Percentiles rank a stretch among this genome's conserved stretches.
phyloP scores from a whole-genome alignment of 2,113 vertebrate genomes.

The Poicephalus gulielmi region DNA sequence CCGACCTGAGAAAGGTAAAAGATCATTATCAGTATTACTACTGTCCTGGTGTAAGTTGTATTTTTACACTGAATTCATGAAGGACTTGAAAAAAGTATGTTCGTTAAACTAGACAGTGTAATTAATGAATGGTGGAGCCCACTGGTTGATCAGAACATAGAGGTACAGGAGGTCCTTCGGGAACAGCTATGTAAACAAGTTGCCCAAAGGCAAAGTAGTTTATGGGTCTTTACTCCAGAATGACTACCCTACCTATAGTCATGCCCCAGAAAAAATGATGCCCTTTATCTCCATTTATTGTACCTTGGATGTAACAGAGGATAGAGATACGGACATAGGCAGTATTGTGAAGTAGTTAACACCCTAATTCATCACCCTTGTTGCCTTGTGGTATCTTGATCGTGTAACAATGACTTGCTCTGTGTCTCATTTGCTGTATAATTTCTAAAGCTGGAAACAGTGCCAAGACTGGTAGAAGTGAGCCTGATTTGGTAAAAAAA shows the following conservation, averaged over 20 bases:
- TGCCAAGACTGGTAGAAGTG: background rate
- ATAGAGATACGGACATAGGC: background rate
- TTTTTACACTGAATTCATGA: background rate
- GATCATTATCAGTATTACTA: background rate
- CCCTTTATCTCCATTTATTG: background rate
- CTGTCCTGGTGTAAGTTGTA: background rate
- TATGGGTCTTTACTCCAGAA: background rate
- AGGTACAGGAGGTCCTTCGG: background rate
- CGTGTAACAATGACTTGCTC: background rate
- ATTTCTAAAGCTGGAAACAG: background rate
- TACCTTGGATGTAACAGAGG: background rate
- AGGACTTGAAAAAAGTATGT: background rate
- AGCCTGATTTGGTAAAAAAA: background rate
- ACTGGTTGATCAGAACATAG: background rate
- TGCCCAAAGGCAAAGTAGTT: background rate
- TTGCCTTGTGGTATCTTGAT: background rate
- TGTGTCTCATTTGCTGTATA: background rate
- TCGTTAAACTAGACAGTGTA: background rate
- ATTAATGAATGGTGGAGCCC: background rate
- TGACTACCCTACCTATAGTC: background rate
- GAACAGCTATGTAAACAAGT: background rate
- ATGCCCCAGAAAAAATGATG: background rate
- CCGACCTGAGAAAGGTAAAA: conserved; percentile 91
- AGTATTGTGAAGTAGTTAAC: background rate
- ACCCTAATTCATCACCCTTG: background rate